These are phyloP conservation scores for Stylophora pistillata DNA, from an alignment of 64 coral and sea anemone genomes.

Conservation along the genomic window DNA sequence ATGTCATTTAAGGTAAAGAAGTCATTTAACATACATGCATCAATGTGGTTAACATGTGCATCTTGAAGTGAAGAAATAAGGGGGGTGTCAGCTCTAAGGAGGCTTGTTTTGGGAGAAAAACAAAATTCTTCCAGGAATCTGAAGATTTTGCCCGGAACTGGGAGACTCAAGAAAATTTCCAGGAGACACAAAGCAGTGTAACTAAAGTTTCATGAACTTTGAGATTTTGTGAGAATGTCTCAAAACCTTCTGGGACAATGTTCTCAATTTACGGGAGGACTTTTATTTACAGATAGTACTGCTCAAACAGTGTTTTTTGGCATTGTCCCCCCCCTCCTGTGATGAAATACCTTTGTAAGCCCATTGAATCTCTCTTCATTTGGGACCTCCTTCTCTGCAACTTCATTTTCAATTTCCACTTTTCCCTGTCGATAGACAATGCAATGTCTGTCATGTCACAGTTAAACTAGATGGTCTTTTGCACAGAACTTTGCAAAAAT, in stretches of 20 bases:
- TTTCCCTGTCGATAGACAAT: conserved; percentile 8
- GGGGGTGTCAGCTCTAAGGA: too few relatives aligned
- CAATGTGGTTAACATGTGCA: not conserved
- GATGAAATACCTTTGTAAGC: conserved; percentile 11
- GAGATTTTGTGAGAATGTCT: too few relatives aligned
- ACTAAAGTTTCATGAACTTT: too few relatives aligned
- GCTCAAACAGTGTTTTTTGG: too few relatives aligned
- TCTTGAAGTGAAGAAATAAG: too few relatives aligned
- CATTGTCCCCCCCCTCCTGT: too few relatives aligned
- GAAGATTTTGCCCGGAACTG: too few relatives aligned
- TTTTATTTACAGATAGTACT: not conserved
- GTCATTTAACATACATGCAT: not conserved
- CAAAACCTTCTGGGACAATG: too few relatives aligned
- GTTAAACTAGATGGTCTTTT: not conserved
- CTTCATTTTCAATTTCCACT: conserved; percentile 3
- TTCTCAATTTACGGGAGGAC: not conserved
- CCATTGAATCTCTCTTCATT: conserved; percentile 35
- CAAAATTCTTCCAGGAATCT: too few relatives aligned
- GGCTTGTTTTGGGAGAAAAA: too few relatives aligned
- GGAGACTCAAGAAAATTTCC: too few relatives aligned
- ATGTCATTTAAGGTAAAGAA: not conserved
- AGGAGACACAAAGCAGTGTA: too few relatives aligned
- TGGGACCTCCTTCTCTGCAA: not conserved
- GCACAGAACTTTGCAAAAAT: not conserved
- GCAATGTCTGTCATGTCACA: conserved; percentile 3